Percentiles rank a stretch among this genome's conserved stretches.
These are phyloP conservation scores for Apostichopus japonicus DNA, from an alignment of 35 echinoderm and acorn worm species.

Conservation along the genomic window DNA sequence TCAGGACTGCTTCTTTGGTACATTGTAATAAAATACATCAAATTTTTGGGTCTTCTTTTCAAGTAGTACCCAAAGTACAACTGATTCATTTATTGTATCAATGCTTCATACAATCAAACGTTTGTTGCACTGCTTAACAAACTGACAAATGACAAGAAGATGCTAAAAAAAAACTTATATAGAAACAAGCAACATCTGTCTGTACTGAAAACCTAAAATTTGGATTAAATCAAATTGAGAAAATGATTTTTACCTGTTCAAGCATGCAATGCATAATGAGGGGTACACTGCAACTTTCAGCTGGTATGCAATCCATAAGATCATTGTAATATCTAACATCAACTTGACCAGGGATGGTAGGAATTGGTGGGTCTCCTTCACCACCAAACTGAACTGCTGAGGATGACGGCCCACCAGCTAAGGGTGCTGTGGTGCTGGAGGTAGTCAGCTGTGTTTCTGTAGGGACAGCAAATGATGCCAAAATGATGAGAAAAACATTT, in stretches of 20 bases:
- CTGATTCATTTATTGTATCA: background rate
- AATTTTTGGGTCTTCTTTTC: too few relatives aligned
- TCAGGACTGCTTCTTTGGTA: too few relatives aligned
- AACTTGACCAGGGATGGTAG: conserved; percentile 45
- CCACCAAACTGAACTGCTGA: conserved; percentile 32
- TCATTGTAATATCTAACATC: conserved; percentile 90
- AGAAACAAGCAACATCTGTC: too few relatives aligned
- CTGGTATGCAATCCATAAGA: conserved; percentile 84
- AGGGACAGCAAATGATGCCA: too few relatives aligned
- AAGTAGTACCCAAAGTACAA: background rate
- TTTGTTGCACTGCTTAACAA: too few relatives aligned
- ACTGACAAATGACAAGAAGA: too few relatives aligned
- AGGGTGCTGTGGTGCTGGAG: background rate
- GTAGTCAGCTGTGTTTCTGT: conserved; percentile 8
- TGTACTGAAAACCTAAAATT: too few relatives aligned
- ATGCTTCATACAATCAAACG: too few relatives aligned
- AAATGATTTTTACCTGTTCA: conserved; percentile 81
- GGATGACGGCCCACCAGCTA: background rate
- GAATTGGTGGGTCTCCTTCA: background rate
- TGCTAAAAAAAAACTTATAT: too few relatives aligned
- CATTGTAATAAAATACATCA: too few relatives aligned
- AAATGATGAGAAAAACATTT: background rate
- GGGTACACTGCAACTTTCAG: conserved; percentile 90
- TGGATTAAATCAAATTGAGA: too few relatives aligned
- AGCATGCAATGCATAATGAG: conserved; percentile 97